Conservation (phyloP, 30 jellyfish, hydroid and myxozoan genomes). For the Aurelia aurita complex sp. Pacific region DNA sequence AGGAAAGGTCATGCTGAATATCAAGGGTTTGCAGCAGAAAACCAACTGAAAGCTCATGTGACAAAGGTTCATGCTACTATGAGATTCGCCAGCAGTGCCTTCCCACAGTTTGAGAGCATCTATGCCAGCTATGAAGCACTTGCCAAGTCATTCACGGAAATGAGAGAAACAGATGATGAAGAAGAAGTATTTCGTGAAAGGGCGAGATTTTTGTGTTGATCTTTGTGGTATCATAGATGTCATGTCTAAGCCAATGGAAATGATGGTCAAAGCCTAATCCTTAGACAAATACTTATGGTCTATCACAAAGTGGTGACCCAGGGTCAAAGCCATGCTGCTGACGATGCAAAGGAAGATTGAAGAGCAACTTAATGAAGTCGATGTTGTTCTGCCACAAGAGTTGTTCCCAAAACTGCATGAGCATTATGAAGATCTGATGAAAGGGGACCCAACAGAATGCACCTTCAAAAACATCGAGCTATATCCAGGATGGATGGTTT, state of each 20-base stretch:
- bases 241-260: slow-evolving; percentile 37
- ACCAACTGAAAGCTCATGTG: slow-evolving; percentile 31
- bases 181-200: slow-evolving; percentile 47
- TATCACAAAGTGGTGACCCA: slow-evolving; percentile 25
- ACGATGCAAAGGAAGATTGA: slow-evolving; percentile 22
- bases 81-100: slow-evolving; percentile 41
- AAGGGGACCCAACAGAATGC: slow-evolving; percentile 31
- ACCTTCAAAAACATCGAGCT: slow-evolving; percentile 24
- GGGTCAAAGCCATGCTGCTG: slow-evolving; percentile 13
- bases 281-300: slow-evolving; percentile 34
- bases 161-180: slow-evolving; percentile 37
- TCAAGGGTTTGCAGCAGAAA: slow-evolving; percentile 44
- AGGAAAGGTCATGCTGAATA: slow-evolving; percentile 53
- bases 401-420: slow-evolving; percentile 18
- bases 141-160: slow-evolving; percentile 18
- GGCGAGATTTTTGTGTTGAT: slow-evolving; percentile 41
- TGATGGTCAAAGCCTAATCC: slow-evolving; percentile 47
- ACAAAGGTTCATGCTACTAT: slow-evolving; percentile 15
- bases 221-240: slow-evolving; percentile 32
- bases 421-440: slow-evolving; percentile 32
- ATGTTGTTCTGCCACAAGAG: slow-evolving; percentile 24
- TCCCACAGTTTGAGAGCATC: slow-evolving; percentile 31
- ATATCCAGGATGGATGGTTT: slow-evolving; percentile 35
- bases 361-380: slow-evolving; percentile 20
- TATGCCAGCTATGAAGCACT: slow-evolving; percentile 53